Percentiles rank a stretch among this genome's conserved stretches.
phyloP scores from a whole-genome alignment of 2,888 invertebrate species.

The Cephalotes varians region DNA sequence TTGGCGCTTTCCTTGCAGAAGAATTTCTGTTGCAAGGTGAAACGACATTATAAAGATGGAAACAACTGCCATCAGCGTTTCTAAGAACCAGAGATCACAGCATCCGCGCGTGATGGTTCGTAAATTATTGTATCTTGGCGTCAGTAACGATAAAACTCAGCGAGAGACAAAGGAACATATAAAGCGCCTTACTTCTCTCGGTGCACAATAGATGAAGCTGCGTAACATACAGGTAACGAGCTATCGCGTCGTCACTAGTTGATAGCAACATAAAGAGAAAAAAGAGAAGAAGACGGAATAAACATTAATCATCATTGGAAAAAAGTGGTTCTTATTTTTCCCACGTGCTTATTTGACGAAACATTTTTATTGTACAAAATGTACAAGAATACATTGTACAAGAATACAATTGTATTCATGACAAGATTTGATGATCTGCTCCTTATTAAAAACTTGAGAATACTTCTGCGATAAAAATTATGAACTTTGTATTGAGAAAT shows the following conservation, averaged over 20 bases:
- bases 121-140: slow-evolving; percentile 43
- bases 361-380: too few relatives aligned
- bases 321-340: not conserved
- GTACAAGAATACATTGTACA: too few relatives aligned
- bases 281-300: not conserved
- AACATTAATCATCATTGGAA: slow-evolving; percentile 1
- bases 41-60: not conserved
- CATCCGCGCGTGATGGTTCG: not conserved
- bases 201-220: slow-evolving; percentile 38
- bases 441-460: not conserved
- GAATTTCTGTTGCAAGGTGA: not conserved
- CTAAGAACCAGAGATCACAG: not conserved
- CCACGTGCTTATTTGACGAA: not conserved
- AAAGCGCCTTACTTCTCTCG: slow-evolving; percentile 29
- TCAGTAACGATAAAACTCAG: slow-evolving; percentile 31
- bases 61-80: not conserved
- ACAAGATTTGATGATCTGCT: not conserved
- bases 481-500: not conserved
- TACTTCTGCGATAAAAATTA: not conserved
- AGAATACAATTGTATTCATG: not conserved
- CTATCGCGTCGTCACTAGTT: not conserved
- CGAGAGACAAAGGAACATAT: slow-evolving; percentile 39
- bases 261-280: not conserved
- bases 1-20: not conserved
- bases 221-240: slow-evolving; percentile 30